Conservation (phyloP, 2,888 invertebrate genomes). For the Autographa gamma region DNA sequence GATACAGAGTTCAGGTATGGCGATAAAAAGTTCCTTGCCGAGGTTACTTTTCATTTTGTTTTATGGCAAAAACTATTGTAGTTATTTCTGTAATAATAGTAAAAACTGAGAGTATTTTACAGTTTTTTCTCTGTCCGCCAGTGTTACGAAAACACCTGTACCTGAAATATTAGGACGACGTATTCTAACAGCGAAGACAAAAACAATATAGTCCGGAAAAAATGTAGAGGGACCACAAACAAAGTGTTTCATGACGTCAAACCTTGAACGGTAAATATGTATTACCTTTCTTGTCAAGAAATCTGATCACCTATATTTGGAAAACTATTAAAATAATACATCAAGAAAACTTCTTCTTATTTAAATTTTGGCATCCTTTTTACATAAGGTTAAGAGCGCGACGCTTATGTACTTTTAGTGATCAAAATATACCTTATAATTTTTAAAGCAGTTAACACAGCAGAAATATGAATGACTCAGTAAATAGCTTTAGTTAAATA, state of each 20-base stretch:
- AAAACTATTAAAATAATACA: too few species aligned
- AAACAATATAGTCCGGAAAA: not conserved
- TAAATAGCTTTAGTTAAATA: not conserved
- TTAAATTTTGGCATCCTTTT: too few species aligned
- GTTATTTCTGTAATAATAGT: constrained; percentile 10
- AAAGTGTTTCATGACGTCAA: not conserved
- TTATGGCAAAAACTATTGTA: constrained; percentile 19
- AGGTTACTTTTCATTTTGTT: constrained; percentile 21
- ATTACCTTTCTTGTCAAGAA: too few species aligned
- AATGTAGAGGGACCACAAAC: not conserved
- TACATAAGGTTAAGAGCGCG: too few species aligned
- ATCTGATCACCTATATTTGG: too few species aligned
- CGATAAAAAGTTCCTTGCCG: constrained; percentile 31
- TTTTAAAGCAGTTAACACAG: not conserved
- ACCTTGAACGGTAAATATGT: too few species aligned
- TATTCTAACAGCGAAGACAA: not conserved
- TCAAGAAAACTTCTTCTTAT: too few species aligned
- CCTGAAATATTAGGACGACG: not conserved
- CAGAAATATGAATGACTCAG: not conserved
- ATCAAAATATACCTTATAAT: too few species aligned
- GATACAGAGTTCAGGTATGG: constrained; percentile 10
- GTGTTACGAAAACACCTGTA: constrained; percentile 21
- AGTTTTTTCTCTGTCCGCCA: constrained; percentile 14
- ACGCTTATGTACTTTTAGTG: too few species aligned
- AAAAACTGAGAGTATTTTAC: constrained; percentile 6